Conservation (phyloP, 64 coral and sea anemone species). For the Stichodactyla helianthus region DNA sequence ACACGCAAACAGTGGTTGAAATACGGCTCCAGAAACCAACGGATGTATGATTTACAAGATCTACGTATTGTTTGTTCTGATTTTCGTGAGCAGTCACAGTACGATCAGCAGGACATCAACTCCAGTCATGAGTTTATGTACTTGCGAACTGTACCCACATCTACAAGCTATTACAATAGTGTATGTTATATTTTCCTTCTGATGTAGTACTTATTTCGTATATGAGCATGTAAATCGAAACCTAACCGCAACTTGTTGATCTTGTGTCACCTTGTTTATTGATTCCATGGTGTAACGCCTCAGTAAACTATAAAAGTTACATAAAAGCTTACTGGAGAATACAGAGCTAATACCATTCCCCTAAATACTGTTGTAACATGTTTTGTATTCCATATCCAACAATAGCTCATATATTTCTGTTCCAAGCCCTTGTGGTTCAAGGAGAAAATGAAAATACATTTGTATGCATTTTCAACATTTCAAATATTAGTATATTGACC, state of each 20-base stretch:
- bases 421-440: too few relatives aligned
- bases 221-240: neutral
- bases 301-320: neutral
- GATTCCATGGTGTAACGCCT: neutral
- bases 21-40: neutral
- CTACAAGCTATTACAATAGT: neutral
- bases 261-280: neutral
- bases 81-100: neutral
- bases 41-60: neutral
- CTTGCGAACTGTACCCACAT: neutral
- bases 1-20: neutral
- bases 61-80: constrained; percentile 1
- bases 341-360: too few relatives aligned
- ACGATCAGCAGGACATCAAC: neutral
- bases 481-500: too few relatives aligned
- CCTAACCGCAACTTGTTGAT: constrained; percentile 3
- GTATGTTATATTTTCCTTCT: neutral
- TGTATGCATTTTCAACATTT: too few relatives aligned
- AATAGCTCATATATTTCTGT: too few relatives aligned
- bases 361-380: too few relatives aligned
- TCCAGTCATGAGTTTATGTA: neutral
- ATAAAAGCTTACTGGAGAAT: neutral
- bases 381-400: too few relatives aligned
- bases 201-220: neutral
- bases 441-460: too few relatives aligned